These are phyloP conservation scores for Oxycera nigricornis DNA, from an alignment of 2,888 invertebrate species.

Conservation along the genomic window DNA sequence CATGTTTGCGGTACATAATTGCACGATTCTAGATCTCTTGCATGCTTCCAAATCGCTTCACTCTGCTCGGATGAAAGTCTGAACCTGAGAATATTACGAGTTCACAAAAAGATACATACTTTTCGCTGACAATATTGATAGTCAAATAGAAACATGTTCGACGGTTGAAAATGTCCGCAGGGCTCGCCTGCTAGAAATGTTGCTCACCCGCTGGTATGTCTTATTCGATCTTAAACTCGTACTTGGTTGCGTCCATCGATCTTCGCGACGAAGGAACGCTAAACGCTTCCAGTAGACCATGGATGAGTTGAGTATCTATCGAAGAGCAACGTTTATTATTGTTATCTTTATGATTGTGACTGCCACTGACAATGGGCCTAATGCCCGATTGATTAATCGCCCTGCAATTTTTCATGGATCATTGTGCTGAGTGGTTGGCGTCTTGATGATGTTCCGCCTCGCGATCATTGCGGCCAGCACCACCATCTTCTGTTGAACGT, in stretches of 20 bases:
- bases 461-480: slow-evolving; percentile 17
- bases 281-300: background rate
- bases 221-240: background rate
- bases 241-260: slow-evolving; percentile 12
- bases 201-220: background rate
- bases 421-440: slow-evolving; percentile 36
- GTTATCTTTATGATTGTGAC: slow-evolving; percentile 34
- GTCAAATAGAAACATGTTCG: too few relatives aligned
- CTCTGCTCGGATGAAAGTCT: too few relatives aligned
- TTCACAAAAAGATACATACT: too few relatives aligned
- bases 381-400: slow-evolving; percentile 38
- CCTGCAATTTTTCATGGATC: slow-evolving; percentile 37
- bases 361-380: slow-evolving; percentile 28
- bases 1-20: too few relatives aligned
- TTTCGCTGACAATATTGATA: too few relatives aligned
- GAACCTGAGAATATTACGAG: too few relatives aligned
- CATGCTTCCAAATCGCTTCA: too few relatives aligned
- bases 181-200: background rate
- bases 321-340: slow-evolving; percentile 19
- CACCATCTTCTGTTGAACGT: background rate
- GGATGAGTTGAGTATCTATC: slow-evolving; percentile 15
- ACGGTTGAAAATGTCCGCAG: background rate
- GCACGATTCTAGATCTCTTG: too few relatives aligned
- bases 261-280: background rate
- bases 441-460: slow-evolving; percentile 24